phyloP scores from a whole-genome alignment of 1,140 invertebrate species.

The Dolichoris vasculosae region DNA sequence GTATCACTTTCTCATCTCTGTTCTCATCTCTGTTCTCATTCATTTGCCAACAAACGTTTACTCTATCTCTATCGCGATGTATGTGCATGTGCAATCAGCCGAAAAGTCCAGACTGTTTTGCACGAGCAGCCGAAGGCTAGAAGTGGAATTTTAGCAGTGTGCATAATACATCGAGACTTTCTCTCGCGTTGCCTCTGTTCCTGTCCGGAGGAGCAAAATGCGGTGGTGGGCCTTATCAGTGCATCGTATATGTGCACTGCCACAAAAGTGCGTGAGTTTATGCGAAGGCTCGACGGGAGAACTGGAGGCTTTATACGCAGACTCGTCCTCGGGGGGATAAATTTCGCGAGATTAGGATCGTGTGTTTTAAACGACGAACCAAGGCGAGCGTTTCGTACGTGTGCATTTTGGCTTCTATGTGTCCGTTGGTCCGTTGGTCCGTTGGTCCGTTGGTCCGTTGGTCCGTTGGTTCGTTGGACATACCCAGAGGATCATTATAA shows the following conservation, averaged over 20 bases:
- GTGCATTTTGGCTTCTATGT: conserved; percentile 11
- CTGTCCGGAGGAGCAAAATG: neutral
- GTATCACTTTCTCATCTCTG: neutral
- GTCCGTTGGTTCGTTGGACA: conserved; percentile 28
- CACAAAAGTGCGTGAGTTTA: conserved; percentile 21
- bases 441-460: too few relatives aligned
- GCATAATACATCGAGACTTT: conserved; percentile 7
- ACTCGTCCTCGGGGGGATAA: conserved; percentile 45
- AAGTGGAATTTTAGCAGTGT: conserved; percentile 5
- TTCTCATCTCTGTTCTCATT: too few relatives aligned
- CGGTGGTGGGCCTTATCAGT: conserved; percentile 16
- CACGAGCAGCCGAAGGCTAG: conserved; percentile 12
- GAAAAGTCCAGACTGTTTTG: neutral
- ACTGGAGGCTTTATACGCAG: neutral
- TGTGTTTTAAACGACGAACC: conserved; percentile 19
- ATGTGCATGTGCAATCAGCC: conserved; percentile 1
- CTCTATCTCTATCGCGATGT: conserved; percentile 21
- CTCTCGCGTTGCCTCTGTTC: neutral
- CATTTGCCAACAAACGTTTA: neutral
- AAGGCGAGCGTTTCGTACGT: neutral
- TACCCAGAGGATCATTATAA: conserved; percentile 51
- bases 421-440: too few relatives aligned
- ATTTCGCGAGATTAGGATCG: conserved; percentile 53
- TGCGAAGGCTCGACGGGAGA: neutral
- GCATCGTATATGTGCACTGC: conserved; percentile 22